Percentiles rank a stretch among this genome's conserved stretches.
phyloP scores from a whole-genome alignment of 1,140 invertebrate genomes.

The Procambarus virginalis region DNA sequence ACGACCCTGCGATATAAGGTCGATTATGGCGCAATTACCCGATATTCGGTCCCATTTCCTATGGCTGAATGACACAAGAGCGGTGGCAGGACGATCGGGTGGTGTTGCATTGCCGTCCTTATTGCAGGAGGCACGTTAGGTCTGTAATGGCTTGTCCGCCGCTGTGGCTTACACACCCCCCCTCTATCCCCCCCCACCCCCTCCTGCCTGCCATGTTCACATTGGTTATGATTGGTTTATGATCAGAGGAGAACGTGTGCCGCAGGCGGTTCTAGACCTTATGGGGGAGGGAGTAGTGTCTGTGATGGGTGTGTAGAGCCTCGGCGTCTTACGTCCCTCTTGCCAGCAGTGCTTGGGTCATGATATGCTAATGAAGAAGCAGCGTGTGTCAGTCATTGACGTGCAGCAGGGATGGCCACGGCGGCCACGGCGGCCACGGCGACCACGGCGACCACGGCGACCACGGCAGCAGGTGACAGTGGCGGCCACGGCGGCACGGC shows the following conservation, averaged over 20 bases:
- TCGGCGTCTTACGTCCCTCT: conserved; percentile 33
- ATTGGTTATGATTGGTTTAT: conserved; percentile 60
- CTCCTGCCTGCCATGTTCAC: neutral
- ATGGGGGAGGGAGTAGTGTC: conserved; percentile 2
- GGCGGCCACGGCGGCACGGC: too few relatives aligned
- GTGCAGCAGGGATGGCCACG: neutral
- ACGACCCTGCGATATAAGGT: neutral
- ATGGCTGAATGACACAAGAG: neutral
- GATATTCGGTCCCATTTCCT: neutral
- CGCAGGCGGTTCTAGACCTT: neutral
- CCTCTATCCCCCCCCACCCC: too few relatives aligned
- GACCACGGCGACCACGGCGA: neutral
- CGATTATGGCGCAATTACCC: neutral
- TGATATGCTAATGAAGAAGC: conserved; percentile 61
- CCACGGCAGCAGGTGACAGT: too few relatives aligned
- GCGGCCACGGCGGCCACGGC: neutral
- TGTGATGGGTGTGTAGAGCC: neutral
- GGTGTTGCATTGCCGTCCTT: neutral
- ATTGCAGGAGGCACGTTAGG: neutral
- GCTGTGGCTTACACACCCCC: neutral
- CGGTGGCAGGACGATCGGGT: neutral
- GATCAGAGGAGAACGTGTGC: neutral
- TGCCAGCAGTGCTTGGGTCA: conserved; percentile 1
- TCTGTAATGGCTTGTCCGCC: neutral
- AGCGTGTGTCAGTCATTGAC: conserved; percentile 53